Percentiles rank a stretch among this genome's conserved stretches.
phyloP scores from a whole-genome alignment of 2,797 vertebrate genomes.

The Hypotaenidia philippensis region DNA sequence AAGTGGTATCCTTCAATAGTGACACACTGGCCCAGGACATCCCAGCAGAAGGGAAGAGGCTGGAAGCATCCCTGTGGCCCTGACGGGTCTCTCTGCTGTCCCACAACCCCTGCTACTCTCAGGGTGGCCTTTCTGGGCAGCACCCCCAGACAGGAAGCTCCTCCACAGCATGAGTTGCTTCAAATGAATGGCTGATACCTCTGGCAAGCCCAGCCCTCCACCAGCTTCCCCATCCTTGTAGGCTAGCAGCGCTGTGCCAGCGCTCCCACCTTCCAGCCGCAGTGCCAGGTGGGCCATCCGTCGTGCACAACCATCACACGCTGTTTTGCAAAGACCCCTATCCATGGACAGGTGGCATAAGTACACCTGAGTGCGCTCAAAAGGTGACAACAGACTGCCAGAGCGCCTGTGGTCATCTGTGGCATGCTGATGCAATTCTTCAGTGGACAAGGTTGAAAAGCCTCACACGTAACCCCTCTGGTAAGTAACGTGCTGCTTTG shows the following conservation, averaged over 20 bases:
- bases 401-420: not conserved
- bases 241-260: not conserved
- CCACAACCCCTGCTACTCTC: not conserved
- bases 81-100: fast-evolving
- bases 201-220: not conserved
- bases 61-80: not conserved
- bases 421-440: not conserved
- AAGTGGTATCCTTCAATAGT: not conserved
- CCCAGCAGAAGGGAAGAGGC: not conserved
- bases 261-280: fast-evolving
- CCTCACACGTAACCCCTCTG: not conserved
- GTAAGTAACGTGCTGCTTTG: not conserved
- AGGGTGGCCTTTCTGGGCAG: not conserved
- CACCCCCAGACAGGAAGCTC: not conserved
- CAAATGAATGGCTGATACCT: fast-evolving
- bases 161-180: not conserved
- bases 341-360: conserved; percentile 11
- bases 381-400: conserved; percentile 5
- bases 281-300: not conserved
- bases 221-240: not conserved
- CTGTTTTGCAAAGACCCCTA: not conserved
- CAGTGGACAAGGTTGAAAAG: not conserved
- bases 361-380: conserved; percentile 30
- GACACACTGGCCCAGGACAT: not conserved
- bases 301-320: not conserved